phyloP scores from a whole-genome alignment of 1,140 invertebrate species.

The Schmidtea mediterranea region DNA sequence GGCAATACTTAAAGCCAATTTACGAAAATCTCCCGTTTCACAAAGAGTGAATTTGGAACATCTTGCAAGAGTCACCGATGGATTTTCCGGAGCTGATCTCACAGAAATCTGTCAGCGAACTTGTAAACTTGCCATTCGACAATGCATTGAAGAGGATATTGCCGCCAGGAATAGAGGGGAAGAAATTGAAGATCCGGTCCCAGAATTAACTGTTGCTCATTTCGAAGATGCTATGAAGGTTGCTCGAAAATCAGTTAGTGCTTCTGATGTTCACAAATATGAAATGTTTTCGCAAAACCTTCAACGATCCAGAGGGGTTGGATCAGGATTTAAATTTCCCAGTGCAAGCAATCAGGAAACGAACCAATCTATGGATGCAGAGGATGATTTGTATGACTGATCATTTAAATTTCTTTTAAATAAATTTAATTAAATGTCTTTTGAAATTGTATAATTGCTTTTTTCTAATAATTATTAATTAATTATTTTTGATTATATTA shows the following conservation, averaged over 20 bases:
- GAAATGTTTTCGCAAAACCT: slow-evolving; percentile 99
- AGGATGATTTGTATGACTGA: too few relatives aligned
- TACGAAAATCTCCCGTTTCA: slow-evolving; percentile 81
- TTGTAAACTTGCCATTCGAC: slow-evolving; percentile 89
- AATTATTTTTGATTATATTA: too few relatives aligned
- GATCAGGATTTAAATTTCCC: slow-evolving; percentile 18
- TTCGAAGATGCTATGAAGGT: slow-evolving; percentile 99
- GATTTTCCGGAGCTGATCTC: slow-evolving; percentile 91
- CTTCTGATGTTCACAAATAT: slow-evolving; percentile 97
- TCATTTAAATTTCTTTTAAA: too few relatives aligned
- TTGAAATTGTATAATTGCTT: too few relatives aligned
- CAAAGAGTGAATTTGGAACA: slow-evolving; percentile 75
- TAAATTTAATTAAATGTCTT: too few relatives aligned
- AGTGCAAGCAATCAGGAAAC: too few relatives aligned
- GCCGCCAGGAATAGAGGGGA: slow-evolving; percentile 59
- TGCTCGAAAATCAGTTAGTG: slow-evolving; percentile 87
- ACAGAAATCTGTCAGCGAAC: slow-evolving; percentile 98
- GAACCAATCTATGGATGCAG: too few relatives aligned
- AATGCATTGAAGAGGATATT: slow-evolving; percentile 86
- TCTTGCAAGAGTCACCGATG: slow-evolving; percentile 77
- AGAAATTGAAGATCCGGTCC: slow-evolving; percentile 66
- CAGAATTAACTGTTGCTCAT: slow-evolving; percentile 77
- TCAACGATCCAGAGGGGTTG: slow-evolving; percentile 92
- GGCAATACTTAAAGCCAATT: slow-evolving; percentile 69
- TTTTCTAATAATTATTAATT: too few relatives aligned